A percentile compares a stretch with the other conserved stretches of the same genome.
phyloP scores from a whole-genome alignment of 2,113 vertebrate species.

The Tetrao urogallus region DNA sequence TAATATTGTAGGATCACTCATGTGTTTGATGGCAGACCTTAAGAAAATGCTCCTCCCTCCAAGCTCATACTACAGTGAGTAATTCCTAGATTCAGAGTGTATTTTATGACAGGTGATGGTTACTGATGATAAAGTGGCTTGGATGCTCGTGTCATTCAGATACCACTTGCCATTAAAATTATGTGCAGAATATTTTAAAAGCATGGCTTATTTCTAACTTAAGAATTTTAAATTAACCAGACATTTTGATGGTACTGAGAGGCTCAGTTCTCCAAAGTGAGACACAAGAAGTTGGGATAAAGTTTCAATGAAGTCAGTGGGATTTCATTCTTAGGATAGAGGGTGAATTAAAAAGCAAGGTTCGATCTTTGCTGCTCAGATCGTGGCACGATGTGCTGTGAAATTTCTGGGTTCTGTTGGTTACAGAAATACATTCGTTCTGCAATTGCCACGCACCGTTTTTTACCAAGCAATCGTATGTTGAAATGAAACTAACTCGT shows the following conservation, averaged over 20 bases:
- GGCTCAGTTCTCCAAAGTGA: not conserved
- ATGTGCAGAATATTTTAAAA: not conserved
- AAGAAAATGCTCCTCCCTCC: not conserved
- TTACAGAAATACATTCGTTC: not conserved
- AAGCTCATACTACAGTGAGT: accelerated
- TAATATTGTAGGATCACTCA: accelerated
- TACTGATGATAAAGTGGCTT: not conserved
- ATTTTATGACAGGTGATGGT: not conserved
- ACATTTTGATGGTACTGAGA: not conserved
- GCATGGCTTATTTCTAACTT: not conserved
- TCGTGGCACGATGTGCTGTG: not conserved
- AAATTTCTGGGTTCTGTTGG: not conserved
- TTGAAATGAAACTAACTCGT: not conserved
- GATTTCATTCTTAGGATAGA: not conserved
- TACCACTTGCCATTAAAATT: not conserved
- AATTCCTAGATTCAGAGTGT: not conserved
- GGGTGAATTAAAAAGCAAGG: not conserved
- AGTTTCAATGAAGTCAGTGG: not conserved
- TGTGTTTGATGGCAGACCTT: not conserved
- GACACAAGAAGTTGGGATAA: not conserved
- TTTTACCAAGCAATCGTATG: not conserved
- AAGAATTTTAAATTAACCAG: not conserved
- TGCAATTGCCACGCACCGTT: not conserved
- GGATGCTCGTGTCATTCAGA: not conserved
- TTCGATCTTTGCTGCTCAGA: not conserved